phyloP scores from a whole-genome alignment of 2,888 invertebrate genomes.

The Acleris holmiana region DNA sequence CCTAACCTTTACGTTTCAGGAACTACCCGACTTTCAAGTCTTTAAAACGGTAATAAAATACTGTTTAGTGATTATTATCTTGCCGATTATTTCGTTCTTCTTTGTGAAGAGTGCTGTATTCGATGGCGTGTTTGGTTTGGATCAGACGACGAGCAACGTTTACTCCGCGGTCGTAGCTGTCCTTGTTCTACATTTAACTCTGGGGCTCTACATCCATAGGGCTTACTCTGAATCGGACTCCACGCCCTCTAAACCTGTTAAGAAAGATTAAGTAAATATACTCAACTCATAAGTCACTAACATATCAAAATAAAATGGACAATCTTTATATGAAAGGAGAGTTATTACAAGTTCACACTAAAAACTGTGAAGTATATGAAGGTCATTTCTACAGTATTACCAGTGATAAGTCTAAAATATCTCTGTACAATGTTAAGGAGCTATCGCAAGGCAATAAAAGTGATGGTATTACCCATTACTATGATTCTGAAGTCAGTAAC shows the following conservation, averaged over 20 bases:
- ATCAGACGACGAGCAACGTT: slow-evolving; percentile 88
- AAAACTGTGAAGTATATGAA: slow-evolving; percentile 71
- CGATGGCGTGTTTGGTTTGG: slow-evolving; percentile 85
- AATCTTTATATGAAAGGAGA: slow-evolving; percentile 78
- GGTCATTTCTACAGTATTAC: slow-evolving; percentile 76
- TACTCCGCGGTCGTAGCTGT: slow-evolving; percentile 91
- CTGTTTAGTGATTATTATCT: slow-evolving; percentile 89
- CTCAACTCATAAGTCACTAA: slow-evolving; percentile 19
- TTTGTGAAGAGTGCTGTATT: slow-evolving; percentile 87
- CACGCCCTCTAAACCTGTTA: slow-evolving; percentile 65
- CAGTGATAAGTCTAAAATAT: slow-evolving; percentile 74
- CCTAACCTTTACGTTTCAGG: slow-evolving; percentile 73
- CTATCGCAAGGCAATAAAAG: slow-evolving; percentile 58
- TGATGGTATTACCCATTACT: slow-evolving; percentile 72
- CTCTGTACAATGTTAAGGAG: slow-evolving; percentile 73
- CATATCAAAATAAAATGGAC: slow-evolving; percentile 64
- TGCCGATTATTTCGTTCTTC: slow-evolving; percentile 91
- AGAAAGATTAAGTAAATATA: slow-evolving; percentile 66
- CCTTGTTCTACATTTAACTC: slow-evolving; percentile 88
- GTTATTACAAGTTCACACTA: slow-evolving; percentile 75
- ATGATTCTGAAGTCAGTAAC: slow-evolving; percentile 70
- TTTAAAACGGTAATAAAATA: slow-evolving; percentile 91
- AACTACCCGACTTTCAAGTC: slow-evolving; percentile 87
- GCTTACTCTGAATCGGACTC: slow-evolving; percentile 87
- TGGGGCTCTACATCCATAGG: slow-evolving; percentile 91